Evolutionary conservation across 2,888 invertebrate genomes (phyloP), one percentile per base, ranked within the genome.

Genomic region (Lycia hirtaria): DNA sequence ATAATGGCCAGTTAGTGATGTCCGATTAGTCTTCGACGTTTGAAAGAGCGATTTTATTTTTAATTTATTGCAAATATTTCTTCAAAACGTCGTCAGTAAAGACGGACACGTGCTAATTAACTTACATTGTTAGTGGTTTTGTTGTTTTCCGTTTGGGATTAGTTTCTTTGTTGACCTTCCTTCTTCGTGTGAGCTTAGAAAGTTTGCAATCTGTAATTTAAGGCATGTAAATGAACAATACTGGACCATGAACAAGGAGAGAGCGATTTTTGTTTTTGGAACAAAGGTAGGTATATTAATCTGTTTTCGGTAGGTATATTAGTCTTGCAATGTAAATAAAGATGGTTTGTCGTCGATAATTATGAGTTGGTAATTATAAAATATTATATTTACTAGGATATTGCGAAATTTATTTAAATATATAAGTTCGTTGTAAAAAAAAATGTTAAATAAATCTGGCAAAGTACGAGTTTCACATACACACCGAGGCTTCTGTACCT

Each of bases 11-110:
- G 74, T 81, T 78, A 78, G 74, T 62, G 71, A 69, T 70, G 71
- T 78, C 80, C 78, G 76, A 82, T 85, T 81, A 78, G 80, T 73
- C 75, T 83, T 78, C 76, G 87, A 89, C 87, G 71, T 86, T 75
- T 87, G 84, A 88, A 87, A 85, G 85, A 83, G 87, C 79, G 81
- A 86, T 89, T 86, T 73, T 67, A 72, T 80, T 74, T 74, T 80
- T 77, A 87, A 85, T 83, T 87, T 88, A 89, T 69, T 68, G 69
- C 76, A 78, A 78, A 80, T 88, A 84, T 78, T 80, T 79, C 70
- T 69, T 65, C 70, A 80, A 86, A 69, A 87, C 85, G 85, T 82
- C 80, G 75, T 78, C 71, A 60, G 67, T 70, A 45, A 45, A 45
- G 69, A 70, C 72, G 74, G 71, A 66, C 73, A 67, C 69, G 70